phyloP scores from a whole-genome alignment of 2,113 vertebrate species.

The Channa argus region DNA sequence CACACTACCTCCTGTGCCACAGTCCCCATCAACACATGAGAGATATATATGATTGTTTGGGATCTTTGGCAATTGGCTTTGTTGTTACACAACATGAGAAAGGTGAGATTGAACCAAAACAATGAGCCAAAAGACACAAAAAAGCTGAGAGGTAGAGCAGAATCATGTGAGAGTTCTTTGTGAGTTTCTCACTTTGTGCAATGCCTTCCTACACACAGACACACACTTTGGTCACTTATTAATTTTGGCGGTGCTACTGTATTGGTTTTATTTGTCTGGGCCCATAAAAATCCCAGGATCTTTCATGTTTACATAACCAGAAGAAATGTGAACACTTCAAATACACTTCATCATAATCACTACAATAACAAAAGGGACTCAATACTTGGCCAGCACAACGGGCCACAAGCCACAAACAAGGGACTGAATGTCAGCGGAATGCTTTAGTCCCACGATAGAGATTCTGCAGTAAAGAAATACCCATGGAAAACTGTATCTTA shows the following conservation, averaged over 20 bases:
- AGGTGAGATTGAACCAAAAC: no score
- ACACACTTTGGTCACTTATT: background rate
- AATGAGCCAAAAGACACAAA: no score
- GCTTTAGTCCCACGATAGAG: background rate
- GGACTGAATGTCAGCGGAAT: constrained; percentile 11
- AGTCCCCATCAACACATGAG: no score
- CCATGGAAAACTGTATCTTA: background rate
- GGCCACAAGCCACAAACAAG: constrained; percentile 34
- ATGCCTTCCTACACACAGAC: no score
- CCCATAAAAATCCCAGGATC: constrained; percentile 20
- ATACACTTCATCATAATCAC: constrained; percentile 43
- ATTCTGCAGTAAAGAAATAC: background rate
- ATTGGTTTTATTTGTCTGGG: background rate
- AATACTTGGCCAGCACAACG: constrained; percentile 40
- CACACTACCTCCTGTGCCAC: no score
- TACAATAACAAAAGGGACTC: constrained; percentile 43
- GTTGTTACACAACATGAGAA: no score
- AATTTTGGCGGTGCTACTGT: background rate
- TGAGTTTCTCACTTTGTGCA: no score
- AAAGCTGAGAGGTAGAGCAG: no score
- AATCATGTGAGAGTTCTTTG: no score
- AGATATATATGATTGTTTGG: no score
- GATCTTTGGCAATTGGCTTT: no score
- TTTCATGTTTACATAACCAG: constrained; percentile 31
- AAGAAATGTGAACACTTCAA: constrained; percentile 40